Base-by-base conservation (phyloP, 2,888 invertebrate genomes). In the Cheilosia vernalis region DNA sequence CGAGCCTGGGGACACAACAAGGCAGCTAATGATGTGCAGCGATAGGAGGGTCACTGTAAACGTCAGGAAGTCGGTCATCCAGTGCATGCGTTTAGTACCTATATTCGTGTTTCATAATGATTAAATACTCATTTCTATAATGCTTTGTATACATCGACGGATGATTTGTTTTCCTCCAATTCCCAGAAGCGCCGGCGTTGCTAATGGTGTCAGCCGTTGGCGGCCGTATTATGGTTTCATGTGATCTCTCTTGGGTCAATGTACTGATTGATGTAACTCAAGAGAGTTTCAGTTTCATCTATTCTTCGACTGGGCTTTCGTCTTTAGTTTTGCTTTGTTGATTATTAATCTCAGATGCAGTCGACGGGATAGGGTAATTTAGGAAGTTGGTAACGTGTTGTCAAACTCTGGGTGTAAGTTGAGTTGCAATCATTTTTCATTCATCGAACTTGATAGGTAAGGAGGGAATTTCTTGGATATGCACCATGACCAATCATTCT, bases 201-300 rank as follows among this genome's bases (percentile, higher is more conserved):
- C 47, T 85, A 77, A 81, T 85, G 76, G 76, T 72, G 66, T 81
- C 61, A 67, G 58, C 17, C 80, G 84, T 58, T 69, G 70, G 70
- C 60, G 60, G 58, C 80, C 60, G 55, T 73, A 21, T 24, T 58
- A 37, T 13, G 47, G 53, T 74, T 74, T 79, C 74, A 66, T 56
- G 47, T 55, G 53, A 51, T 19, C 70, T 76, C 53, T 55, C 49
- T 37, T 74, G 61, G 77, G 77, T 85, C 85, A 67, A 77, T 76
- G 81, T n/a, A 67, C 85, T 85, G 85, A 85, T 81, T 81, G 85
- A 85, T 85, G 81, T 85, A 72, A 81, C 85, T 37, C 13, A 76
- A 76, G 49, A 81, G 70, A 81, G 70, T 81, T 77, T 85, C 42
- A 56, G 66, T 76, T 76, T 76, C 70, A 76, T 70, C 70, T 84